Conservation (phyloP, 2,113 vertebrate genomes). For the Coregonus clupeaformis region DNA sequence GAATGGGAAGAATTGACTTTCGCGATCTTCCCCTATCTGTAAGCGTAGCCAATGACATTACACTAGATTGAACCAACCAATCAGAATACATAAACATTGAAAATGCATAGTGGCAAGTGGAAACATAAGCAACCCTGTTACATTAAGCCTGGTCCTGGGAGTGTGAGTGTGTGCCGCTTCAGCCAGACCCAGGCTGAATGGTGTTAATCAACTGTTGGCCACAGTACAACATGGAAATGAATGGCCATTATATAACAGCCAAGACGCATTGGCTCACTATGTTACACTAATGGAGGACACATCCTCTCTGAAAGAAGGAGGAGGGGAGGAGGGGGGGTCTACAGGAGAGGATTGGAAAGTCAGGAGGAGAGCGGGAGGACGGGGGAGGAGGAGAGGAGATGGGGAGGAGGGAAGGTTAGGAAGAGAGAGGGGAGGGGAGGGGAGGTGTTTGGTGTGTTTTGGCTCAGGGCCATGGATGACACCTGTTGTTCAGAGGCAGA, state of each 20-base stretch:
- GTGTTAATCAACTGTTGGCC: conserved; percentile 36
- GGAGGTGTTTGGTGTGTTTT: conserved; percentile 43
- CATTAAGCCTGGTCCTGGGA: conserved; percentile 39
- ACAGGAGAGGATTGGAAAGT: not conserved
- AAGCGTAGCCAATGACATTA: too few relatives aligned
- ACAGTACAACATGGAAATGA: conserved; percentile 12
- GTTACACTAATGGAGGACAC: too few relatives aligned
- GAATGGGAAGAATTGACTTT: too few relatives aligned
- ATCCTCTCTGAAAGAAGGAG: not conserved
- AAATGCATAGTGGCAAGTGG: too few relatives aligned
- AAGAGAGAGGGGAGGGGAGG: conserved; percentile 10
- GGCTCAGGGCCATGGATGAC: conserved; percentile 42
- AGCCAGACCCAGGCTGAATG: conserved; percentile 24
- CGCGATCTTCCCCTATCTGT: too few relatives aligned
- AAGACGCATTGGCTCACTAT: too few relatives aligned
- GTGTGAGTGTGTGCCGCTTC: conserved; percentile 21
- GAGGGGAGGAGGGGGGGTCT: conserved; percentile 7
- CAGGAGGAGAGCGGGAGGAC: conserved; percentile 6
- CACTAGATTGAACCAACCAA: too few relatives aligned
- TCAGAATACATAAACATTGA: too few relatives aligned
- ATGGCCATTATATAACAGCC: not conserved
- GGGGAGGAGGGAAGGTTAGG: conserved; percentile 3
- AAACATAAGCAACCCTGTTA: too few relatives aligned
- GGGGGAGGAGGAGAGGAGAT: not conserved
- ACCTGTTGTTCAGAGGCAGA: conserved; percentile 46